Evolutionary conservation across 2,113 vertebrate species (phyloP).

Genomic region (Willisornis vidua): DNA sequence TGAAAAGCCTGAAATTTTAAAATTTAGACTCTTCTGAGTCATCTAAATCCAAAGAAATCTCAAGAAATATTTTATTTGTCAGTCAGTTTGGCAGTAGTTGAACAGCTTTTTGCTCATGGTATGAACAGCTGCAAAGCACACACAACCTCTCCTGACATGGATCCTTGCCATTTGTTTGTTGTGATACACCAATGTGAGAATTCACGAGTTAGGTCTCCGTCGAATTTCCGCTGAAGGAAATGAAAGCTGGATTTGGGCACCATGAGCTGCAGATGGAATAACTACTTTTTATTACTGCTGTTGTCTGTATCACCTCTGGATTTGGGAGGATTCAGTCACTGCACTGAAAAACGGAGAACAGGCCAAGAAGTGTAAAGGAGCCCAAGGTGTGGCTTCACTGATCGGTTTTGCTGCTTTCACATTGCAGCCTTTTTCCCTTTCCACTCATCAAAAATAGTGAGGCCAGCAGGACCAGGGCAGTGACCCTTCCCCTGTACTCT

Average conservation of each 20-base stretch:
- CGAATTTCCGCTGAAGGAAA: neutral
- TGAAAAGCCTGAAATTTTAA: neutral
- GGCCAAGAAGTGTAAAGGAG: neutral
- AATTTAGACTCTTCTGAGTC: neutral
- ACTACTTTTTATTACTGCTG: neutral
- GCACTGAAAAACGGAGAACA: neutral
- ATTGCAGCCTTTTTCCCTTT: neutral
- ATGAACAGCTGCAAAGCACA: neutral
- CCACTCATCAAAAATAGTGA: too few relatives aligned
- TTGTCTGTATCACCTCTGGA: rapidly evolving
- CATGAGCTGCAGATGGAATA: neutral
- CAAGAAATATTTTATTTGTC: neutral
- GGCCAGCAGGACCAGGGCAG: too few relatives aligned
- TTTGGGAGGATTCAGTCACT: neutral
- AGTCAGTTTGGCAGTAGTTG: neutral
- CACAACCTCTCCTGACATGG: neutral
- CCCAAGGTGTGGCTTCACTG: neutral
- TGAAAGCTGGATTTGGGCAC: neutral
- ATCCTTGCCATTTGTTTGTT: neutral
- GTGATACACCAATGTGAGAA: neutral
- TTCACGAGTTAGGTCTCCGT: neutral
- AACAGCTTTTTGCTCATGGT: neutral
- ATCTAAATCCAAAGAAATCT: neutral
- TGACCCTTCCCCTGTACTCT: too few relatives aligned
- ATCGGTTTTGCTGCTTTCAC: neutral